These are phyloP conservation scores for Hydraecia micacea DNA, from an alignment of 2,888 invertebrate species.

Conservation along the genomic window DNA sequence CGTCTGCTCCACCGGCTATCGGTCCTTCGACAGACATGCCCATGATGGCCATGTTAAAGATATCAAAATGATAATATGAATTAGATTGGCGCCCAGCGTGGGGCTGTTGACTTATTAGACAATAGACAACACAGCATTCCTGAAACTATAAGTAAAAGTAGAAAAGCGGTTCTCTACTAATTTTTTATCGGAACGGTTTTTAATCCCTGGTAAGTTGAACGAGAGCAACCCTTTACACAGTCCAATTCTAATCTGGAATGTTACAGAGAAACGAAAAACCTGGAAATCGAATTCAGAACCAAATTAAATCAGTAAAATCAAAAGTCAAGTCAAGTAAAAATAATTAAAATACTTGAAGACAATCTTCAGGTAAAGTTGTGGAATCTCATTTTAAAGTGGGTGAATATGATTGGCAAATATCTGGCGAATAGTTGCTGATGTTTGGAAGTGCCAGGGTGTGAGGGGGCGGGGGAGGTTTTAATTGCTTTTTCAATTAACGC, in stretches of 20 bases:
- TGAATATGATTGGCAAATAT: slow-evolving; percentile 71
- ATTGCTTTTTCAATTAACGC: slow-evolving; percentile 88
- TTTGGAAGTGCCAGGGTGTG: slow-evolving; percentile 56
- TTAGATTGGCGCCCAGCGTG: neutral
- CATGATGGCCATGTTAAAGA: neutral
- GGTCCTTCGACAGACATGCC: no score
- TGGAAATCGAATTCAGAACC: neutral
- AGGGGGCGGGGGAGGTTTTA: slow-evolving; percentile 72
- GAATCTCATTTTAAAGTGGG: slow-evolving; percentile 65
- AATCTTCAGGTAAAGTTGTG: slow-evolving; percentile 54
- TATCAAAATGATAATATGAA: neutral
- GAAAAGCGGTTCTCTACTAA: no score
- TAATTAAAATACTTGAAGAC: slow-evolving; percentile 37
- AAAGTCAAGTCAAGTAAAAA: slow-evolving; percentile 43
- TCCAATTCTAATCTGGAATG: neutral
- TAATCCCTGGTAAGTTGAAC: neutral
- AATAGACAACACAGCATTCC: neutral
- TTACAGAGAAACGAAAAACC: neutral
- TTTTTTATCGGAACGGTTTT: neutral
- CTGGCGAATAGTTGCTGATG: slow-evolving; percentile 67
- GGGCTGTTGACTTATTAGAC: neutral
- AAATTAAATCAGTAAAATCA: slow-evolving; percentile 27
- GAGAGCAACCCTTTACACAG: neutral
- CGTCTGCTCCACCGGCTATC: no score
- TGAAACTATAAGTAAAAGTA: neutral